Evolutionary conservation across 2,113 vertebrate genomes (phyloP), one percentile per base, ranked within the genome.

Genomic region (Cynocephalus volans): DNA sequence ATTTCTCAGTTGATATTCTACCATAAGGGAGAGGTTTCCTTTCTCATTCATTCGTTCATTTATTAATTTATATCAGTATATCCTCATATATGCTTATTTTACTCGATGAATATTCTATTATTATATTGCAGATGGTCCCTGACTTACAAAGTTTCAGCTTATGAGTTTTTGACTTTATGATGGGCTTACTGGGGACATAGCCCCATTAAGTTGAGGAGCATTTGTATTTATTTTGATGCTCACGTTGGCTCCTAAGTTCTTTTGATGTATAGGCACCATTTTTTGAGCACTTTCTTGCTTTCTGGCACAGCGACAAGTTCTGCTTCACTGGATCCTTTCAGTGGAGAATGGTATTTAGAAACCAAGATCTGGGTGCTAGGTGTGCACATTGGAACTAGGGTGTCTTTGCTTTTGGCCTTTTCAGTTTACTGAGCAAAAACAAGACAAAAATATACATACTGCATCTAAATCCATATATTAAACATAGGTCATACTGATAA

Each of bases 1-100:
- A 67, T 83, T 93, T 93, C 54, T 94, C 89, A 62, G 1, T 92
- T 87, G 70, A 19, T 48, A 54, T 45, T 89, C 62, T 91, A 76
- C 45, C 52, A 76, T 33, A 75, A 93, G 62, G 8, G 75, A 41
- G 41, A 41, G 41, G 41, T 41, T 41, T 41, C 41, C 41, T 96
- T 93, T 85, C 64, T 90, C 24, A n/a, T 65, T 89, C 9, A 82
- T 54, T 88, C 36, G 62, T n/a, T 56, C 17, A 56, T 17, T 94
- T 81, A 81, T 80, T 60, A 62, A 69, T 54, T 73, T 64, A 36
- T 70, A 73, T 65, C 77, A 88, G 26, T 10, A 56, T 75, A 17
- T 56, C n/a, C 26, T 73, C 9, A 31, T 36, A 45, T 70, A 28
- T 95, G 15, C 26, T 88, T 91, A 72, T 92, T 88, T 94, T 96